phyloP scores from a whole-genome alignment of 23 tunicate genomes.

The Styela clava region DNA sequence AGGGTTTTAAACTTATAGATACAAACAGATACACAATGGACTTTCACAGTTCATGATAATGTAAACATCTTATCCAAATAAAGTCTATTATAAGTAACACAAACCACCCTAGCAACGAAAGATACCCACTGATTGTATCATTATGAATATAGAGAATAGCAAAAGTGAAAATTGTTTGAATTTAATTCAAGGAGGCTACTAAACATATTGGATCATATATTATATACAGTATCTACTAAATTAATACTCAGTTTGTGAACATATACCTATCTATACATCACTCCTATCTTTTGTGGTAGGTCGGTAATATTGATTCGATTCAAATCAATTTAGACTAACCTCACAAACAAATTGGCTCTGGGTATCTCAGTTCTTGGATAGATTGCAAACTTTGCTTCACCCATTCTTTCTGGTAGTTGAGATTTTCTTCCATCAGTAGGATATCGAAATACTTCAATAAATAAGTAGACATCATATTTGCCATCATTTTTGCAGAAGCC shows the following conservation, averaged over 20 bases:
- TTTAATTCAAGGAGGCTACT: too few relatives aligned
- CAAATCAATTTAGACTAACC: conserved; percentile 46
- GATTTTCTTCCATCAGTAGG: not conserved
- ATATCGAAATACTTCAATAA: conserved; percentile 53
- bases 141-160: too few relatives aligned
- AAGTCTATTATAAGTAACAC: not conserved
- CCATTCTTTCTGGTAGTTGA: conserved; percentile 34
- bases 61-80: not conserved
- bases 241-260: too few relatives aligned
- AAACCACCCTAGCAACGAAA: not conserved
- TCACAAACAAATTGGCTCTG: conserved; percentile 58
- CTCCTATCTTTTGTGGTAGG: too few relatives aligned
- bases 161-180: too few relatives aligned
- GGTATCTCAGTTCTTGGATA: conserved; percentile 84
- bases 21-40: too few relatives aligned
- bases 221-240: too few relatives aligned
- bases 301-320: too few relatives aligned
- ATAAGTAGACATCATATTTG: conserved; percentile 71
- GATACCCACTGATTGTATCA: not conserved
- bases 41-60: not conserved
- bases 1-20: too few relatives aligned
- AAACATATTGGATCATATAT: too few relatives aligned
- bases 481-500: conserved; percentile 90
- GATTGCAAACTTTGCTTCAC: conserved; percentile 80
- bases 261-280: too few relatives aligned